A percentile compares a stretch with the other conserved stretches of the same genome.
Conservation (phyloP, 2,113 vertebrate genomes). For the Clarias magur region DNA sequence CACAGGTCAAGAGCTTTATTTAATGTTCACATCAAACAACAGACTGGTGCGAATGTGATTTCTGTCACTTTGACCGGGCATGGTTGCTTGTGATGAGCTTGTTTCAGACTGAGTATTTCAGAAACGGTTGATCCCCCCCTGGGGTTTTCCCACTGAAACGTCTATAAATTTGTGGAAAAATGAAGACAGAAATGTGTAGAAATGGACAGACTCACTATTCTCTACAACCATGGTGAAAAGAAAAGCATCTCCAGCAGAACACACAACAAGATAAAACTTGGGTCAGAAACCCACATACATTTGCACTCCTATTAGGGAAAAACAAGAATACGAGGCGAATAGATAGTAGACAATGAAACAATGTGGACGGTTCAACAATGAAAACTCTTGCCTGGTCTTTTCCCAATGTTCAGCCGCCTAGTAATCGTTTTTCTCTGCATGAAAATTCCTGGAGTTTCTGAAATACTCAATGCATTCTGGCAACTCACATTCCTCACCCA, state of each 20-base stretch:
- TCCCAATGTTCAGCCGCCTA: neutral
- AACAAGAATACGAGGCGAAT: neutral
- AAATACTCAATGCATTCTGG: neutral
- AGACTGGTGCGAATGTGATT: neutral
- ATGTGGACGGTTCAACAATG: neutral
- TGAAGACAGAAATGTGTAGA: neutral
- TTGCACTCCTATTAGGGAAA: neutral
- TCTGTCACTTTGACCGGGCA: neutral
- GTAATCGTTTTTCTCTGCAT: neutral
- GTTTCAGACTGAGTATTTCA: neutral
- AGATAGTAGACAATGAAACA: neutral
- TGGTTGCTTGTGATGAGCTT: neutral
- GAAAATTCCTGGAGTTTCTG: neutral
- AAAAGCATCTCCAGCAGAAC: neutral
- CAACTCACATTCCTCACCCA: neutral
- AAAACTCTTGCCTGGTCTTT: neutral
- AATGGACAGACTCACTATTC: neutral
- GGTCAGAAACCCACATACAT: neutral
- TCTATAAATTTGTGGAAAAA: neutral
- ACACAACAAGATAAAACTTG: neutral
- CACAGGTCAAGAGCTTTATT: neutral
- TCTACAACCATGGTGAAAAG: neutral
- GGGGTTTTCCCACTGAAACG: neutral
- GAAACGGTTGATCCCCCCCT: neutral
- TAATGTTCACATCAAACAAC: neutral